These are phyloP conservation scores for Agrotis puta DNA, from an alignment of 2,888 invertebrate genomes.

Conservation along the genomic window DNA sequence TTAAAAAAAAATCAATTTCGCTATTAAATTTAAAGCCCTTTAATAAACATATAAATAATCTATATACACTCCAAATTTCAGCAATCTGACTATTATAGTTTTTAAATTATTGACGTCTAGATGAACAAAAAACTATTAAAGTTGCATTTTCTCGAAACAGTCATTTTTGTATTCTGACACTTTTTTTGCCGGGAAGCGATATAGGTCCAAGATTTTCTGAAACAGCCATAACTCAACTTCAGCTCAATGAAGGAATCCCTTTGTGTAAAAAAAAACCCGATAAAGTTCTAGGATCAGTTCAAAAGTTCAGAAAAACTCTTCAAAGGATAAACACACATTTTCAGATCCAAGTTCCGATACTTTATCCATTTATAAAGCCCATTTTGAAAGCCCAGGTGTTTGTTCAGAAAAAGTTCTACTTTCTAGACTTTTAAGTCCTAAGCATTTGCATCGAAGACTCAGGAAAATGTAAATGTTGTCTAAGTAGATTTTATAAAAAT, in stretches of 20 bases:
- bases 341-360: constrained; percentile 6
- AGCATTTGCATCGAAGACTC: neutral
- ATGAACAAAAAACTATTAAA: too few relatives aligned
- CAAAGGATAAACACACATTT: constrained; percentile 7
- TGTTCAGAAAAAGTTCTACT: constrained; percentile 22
- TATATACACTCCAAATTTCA: too few relatives aligned
- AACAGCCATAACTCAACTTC: neutral
- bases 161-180: too few relatives aligned
- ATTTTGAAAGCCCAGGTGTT: constrained; percentile 30
- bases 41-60: too few relatives aligned
- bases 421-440: constrained; percentile 36
- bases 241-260: neutral
- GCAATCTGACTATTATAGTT: too few relatives aligned
- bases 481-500: constrained; percentile 4
- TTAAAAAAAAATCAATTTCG: too few relatives aligned
- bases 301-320: neutral
- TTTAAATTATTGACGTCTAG: too few relatives aligned
- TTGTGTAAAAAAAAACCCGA: neutral
- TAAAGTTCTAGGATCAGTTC: neutral
- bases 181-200: too few relatives aligned
- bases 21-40: too few relatives aligned
- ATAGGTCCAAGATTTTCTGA: too few relatives aligned
- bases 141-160: too few relatives aligned
- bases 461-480: constrained; percentile 1
- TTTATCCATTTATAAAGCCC: constrained; percentile 29